Conservation (phyloP, 2,888 invertebrate genomes). For the Andricus curvator region DNA sequence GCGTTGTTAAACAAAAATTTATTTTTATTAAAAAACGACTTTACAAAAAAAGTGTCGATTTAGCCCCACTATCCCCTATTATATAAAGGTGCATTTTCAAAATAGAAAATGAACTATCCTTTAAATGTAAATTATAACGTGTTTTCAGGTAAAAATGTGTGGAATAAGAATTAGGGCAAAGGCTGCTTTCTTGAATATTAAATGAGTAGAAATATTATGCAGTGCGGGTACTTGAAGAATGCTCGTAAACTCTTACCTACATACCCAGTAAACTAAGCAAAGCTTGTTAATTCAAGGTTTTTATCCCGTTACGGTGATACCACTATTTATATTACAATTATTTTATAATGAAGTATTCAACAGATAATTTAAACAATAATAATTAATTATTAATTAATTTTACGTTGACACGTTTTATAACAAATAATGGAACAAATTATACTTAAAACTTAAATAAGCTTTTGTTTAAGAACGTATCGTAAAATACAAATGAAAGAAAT, state of each 20-base stretch:
- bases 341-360: not conserved
- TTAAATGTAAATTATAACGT: not conserved
- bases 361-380: not conserved
- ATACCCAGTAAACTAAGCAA: slow-evolving; percentile 10
- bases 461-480: too few relatives aligned
- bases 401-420: not conserved
- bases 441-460: too few relatives aligned
- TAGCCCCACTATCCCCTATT: too few relatives aligned
- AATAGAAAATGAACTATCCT: not conserved
- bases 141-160: not conserved
- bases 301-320: slow-evolving; percentile 11
- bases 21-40: too few relatives aligned
- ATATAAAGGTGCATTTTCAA: too few relatives aligned
- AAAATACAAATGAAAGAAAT: too few relatives aligned
- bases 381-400: too few relatives aligned
- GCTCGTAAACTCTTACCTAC: slow-evolving; percentile 4
- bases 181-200: not conserved
- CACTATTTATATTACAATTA: slow-evolving; percentile 19
- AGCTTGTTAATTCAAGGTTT: slow-evolving; percentile 36
- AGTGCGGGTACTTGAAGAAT: not conserved
- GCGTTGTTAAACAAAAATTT: too few relatives aligned
- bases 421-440: too few relatives aligned
- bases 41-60: too few relatives aligned
- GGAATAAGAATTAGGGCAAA: not conserved
- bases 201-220: not conserved